Base-by-base conservation (phyloP, 1,140 invertebrate species). In the Anoplolepis gracilipes region DNA sequence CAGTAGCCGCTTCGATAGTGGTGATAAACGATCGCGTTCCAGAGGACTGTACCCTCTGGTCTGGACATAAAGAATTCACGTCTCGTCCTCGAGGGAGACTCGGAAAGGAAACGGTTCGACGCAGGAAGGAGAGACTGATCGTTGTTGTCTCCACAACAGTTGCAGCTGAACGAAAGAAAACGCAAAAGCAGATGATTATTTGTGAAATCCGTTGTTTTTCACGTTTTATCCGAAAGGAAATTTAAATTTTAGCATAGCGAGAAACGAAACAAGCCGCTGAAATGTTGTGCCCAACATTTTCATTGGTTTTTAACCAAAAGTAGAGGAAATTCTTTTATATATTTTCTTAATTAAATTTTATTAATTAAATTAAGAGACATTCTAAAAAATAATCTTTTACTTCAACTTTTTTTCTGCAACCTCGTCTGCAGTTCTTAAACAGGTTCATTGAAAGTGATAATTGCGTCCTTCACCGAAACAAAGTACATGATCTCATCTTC, bases 1-100 rank as follows among this genome's bases (percentile, higher is more conserved):
- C 88, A 61, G 89, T 90, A 90, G 89, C 88, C 53, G 57, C 88
- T 89, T 33, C 64, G 64, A 65, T 42, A 67, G 3, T 8, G 39
- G 7, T 33, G 49, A 49, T 53, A 19, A 57, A 61, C 77, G 42
- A 55, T 59, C 65, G 42, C 61, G 46, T 62, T 62, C 46, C 49
- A 30, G 25, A 13, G 46, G 46, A 49, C 46, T 49, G 46, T 36
- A 65, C 19, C 11, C n/a, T 19, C 19, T 22, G 57, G 22, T 25
- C 59, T 30, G 85, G 28, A 64, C 85, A 2, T 36, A 81, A 88
- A 55, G 59, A 59, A 25, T 53, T 69, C 19, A 59, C 73, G 61
- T 73, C 57, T 36, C 78, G 67, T 57, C 16, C 11, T 13, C 4
- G 46, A 13, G 46, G 4, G 28, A 25, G 33, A 16, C 39, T 62